phyloP scores from a whole-genome alignment of 2,888 invertebrate genomes.

The Cynaeus angustus region DNA sequence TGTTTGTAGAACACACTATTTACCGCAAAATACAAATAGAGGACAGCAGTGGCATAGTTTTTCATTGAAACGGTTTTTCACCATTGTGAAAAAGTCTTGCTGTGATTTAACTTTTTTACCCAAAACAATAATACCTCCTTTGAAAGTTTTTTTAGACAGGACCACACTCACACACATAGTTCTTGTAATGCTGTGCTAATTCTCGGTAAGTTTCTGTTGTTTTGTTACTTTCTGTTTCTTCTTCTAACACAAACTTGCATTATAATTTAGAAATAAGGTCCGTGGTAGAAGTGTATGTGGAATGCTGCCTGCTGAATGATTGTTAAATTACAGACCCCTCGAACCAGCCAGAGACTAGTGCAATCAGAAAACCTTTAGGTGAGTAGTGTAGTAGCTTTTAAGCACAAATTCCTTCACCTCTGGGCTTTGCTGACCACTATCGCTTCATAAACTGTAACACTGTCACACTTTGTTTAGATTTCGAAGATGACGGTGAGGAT shows the following conservation, averaged over 20 bases:
- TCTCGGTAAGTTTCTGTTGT: constrained; percentile 32
- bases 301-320: constrained; percentile 71
- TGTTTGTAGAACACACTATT: too few species aligned
- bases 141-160: constrained; percentile 13
- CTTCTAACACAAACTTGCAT: constrained; percentile 40
- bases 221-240: constrained; percentile 12
- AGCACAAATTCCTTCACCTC: background rate
- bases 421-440: background rate
- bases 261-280: constrained; percentile 40
- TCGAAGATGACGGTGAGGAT: constrained; percentile 82
- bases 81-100: background rate
- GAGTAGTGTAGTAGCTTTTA: constrained; percentile 65
- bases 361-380: constrained; percentile 76
- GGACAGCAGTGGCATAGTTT: too few species aligned
- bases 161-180: constrained; percentile 9
- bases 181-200: constrained; percentile 11
- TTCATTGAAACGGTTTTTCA: too few species aligned
- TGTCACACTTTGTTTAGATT: constrained; percentile 73
- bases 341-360: constrained; percentile 64
- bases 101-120: background rate
- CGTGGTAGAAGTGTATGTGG: constrained; percentile 68
- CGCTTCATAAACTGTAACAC: constrained; percentile 2
- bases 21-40: too few species aligned
- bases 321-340: constrained; percentile 70
- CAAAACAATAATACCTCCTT: background rate